Evolutionary conservation across 1,140 invertebrate genomes (phyloP), one percentile per base, ranked within the genome.

Genomic region (Philopotamus ludificatus): DNA sequence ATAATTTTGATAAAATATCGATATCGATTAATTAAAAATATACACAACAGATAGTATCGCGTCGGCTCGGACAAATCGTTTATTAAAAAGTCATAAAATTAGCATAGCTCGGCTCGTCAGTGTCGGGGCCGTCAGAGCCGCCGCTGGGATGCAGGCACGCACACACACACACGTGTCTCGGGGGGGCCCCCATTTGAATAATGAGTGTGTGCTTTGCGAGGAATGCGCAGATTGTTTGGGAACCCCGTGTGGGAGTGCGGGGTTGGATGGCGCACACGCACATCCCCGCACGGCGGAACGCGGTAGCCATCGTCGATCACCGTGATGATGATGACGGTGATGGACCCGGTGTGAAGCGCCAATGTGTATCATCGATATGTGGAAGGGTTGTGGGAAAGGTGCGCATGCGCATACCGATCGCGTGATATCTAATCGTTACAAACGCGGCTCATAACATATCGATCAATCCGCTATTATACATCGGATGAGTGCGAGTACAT

Each of bases 201-300:
- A 59, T 65, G 62, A 20, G 63, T 45, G 63, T 62, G 60, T 66
- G 65, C 47, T 66, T 54, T 51, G 47, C 41, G 50, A 50, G 65
- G 58, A 66, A 66, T 65, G 51, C 53, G 50, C 39, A 54, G 61
- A 54, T 63, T 63, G 61, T 54, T 65, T 65, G 63, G 63, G 54
- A 65, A 58, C 63, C 20, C 51, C 12, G 16, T 61, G 58, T 61
- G 42, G 39, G 54, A 47, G 45, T 51, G 20, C 28, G 41, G 25
- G 47, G 21, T 41, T 51, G 59, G 41, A 62, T 41, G 49, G 25
- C 15, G 45, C 10, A 22, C 16, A n/a, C 26, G 23, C 54, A n/a
- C 15, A 22, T 3, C 49, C 20, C 21, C 9, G 20, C 45, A 49
- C 20, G 45, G 4, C 4, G 45, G 15, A 4, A 22, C 49, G 22